phyloP scores from a whole-genome alignment of 2,797 vertebrate species.

The Melanotaenia boesemani region DNA sequence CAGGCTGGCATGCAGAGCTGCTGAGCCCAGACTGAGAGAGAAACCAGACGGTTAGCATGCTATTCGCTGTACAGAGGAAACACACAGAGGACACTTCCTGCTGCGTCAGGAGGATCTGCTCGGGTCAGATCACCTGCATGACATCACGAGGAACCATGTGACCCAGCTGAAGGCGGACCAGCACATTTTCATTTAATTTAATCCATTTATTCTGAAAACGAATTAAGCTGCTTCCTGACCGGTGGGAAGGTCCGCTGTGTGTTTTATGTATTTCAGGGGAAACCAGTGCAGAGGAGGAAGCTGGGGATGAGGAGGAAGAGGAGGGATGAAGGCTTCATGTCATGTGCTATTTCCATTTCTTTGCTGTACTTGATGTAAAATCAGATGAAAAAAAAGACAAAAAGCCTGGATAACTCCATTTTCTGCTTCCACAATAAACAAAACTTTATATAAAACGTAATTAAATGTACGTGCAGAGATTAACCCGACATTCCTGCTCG shows the following conservation, averaged over 20 bases:
- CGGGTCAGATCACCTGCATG: slow-evolving; percentile 17
- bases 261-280: neutral
- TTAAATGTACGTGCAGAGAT: neutral
- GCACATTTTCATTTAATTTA: no score
- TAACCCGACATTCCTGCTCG: no score
- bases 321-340: neutral
- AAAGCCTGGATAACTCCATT: neutral
- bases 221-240: no score
- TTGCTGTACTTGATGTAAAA: neutral
- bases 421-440: neutral
- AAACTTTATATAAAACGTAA: no score
- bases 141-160: neutral
- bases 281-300: neutral
- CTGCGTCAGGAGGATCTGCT: slow-evolving; percentile 3
- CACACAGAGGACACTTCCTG: neutral
- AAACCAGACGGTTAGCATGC: slow-evolving; percentile 59
- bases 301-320: neutral
- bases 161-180: no score
- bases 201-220: no score
- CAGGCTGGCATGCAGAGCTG: slow-evolving; percentile 63
- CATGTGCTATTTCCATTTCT: neutral
- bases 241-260: neutral
- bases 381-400: neutral
- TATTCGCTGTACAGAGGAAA: neutral
- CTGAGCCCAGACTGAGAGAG: slow-evolving; percentile 74